phyloP scores from a whole-genome alignment of 2,113 vertebrate genomes.

The Cyphotilapia sp. region DNA sequence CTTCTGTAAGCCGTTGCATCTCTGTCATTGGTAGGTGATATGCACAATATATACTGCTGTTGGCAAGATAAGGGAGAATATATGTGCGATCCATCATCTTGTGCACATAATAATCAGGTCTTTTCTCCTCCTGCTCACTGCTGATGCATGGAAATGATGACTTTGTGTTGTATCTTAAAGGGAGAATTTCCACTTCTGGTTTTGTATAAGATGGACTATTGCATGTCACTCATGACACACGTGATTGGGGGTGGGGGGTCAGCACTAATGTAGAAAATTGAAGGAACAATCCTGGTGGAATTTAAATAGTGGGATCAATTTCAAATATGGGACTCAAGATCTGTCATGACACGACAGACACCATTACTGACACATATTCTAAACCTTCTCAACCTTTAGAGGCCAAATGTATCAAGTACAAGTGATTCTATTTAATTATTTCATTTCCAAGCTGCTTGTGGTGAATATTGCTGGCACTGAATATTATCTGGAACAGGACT shows the following conservation, averaged over 20 bases:
- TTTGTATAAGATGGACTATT: constrained; percentile 23
- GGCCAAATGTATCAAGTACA: neutral
- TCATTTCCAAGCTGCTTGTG: constrained; percentile 9
- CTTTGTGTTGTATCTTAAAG: constrained; percentile 22
- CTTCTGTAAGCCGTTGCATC: constrained; percentile 41
- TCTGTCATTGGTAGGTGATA: constrained; percentile 36
- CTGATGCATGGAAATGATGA: neutral
- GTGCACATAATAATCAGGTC: constrained; percentile 44
- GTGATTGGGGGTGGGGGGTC: neutral
- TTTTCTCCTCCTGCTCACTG: constrained; percentile 3
- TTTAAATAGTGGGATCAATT: constrained; percentile 26
- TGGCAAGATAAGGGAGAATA: constrained; percentile 40
- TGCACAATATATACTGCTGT: constrained; percentile 20
- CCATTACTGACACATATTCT: constrained; percentile 7
- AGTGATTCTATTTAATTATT: constrained; percentile 29
- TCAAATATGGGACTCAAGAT: constrained; percentile 5
- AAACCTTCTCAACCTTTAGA: constrained; percentile 8
- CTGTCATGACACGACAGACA: neutral
- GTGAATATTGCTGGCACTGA: constrained; percentile 21
- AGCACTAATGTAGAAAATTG: constrained; percentile 6
- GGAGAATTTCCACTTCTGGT: neutral
- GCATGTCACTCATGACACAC: constrained; percentile 18
- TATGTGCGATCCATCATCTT: constrained; percentile 43
- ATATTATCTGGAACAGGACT: constrained; percentile 26
- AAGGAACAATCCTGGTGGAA: neutral